Conservation (phyloP, 2,888 invertebrate genomes). For the Callimorpha dominula region DNA sequence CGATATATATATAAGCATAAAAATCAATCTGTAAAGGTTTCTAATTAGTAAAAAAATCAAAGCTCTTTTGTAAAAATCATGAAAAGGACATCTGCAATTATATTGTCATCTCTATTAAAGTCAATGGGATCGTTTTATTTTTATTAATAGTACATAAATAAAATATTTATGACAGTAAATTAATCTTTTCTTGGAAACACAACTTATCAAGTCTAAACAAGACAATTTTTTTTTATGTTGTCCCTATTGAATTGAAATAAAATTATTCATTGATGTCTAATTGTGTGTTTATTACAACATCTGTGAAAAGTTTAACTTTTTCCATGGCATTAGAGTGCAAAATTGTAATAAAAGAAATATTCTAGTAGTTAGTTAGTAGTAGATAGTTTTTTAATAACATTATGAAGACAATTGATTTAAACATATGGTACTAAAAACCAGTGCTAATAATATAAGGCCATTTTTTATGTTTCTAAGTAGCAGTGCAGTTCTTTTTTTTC, state of each 20-base stretch:
- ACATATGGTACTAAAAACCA: too few species aligned
- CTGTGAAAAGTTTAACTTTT: background rate
- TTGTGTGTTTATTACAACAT: background rate
- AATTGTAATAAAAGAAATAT: too few species aligned
- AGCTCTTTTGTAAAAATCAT: background rate
- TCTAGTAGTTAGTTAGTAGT: too few species aligned
- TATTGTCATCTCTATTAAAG: background rate
- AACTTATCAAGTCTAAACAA: conserved; percentile 8
- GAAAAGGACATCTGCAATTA: background rate
- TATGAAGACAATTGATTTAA: too few species aligned
- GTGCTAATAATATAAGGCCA: too few species aligned
- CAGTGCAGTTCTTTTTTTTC: too few species aligned
- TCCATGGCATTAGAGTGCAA: too few species aligned
- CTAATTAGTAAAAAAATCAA: background rate
- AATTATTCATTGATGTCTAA: background rate
- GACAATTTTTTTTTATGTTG: background rate
- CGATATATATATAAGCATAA: conserved; percentile 14
- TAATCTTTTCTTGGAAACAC: background rate
- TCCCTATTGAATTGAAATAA: background rate
- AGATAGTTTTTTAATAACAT: too few species aligned
- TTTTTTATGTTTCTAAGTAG: too few species aligned
- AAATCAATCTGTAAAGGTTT: background rate
- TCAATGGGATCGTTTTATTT: background rate
- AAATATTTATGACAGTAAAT: background rate
- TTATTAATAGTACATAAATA: conserved; percentile 1